Conservation (phyloP, 2,113 vertebrate species). For the Eublepharis macularius region DNA sequence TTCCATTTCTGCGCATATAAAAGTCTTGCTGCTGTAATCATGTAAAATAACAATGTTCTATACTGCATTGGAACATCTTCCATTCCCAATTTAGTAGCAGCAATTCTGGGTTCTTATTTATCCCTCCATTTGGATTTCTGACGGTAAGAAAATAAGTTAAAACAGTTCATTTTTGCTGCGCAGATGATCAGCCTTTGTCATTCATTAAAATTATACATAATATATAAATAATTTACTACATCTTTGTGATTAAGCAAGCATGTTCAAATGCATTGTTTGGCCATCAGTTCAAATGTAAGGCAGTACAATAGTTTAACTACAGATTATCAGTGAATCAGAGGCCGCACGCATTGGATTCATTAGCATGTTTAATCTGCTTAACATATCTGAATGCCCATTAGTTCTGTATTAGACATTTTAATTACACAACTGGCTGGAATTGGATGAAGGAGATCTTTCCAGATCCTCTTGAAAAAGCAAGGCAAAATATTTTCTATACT, state of each 20-base stretch:
- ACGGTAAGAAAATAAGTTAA: not conserved
- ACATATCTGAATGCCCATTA: constrained; percentile 43
- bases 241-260: constrained; percentile 37
- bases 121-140: constrained; percentile 7
- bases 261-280: constrained; percentile 42
- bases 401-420: constrained; percentile 33
- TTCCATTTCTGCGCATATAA: too few relatives aligned
- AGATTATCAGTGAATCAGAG: constrained; percentile 30
- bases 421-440: constrained; percentile 21
- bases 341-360: constrained; percentile 45
- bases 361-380: constrained; percentile 49
- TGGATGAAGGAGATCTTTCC: not conserved
- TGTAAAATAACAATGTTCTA: too few relatives aligned
- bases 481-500: not conserved
- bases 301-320: constrained; percentile 19
- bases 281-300: constrained; percentile 48
- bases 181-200: not conserved
- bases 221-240: constrained; percentile 18
- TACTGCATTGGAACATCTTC: too few relatives aligned
- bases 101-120: too few relatives aligned
- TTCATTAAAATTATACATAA: constrained; percentile 24
- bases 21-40: too few relatives aligned
- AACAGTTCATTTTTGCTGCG: not conserved
- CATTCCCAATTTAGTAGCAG: too few relatives aligned
- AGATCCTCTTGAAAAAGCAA: not conserved